A percentile compares a stretch with the other conserved stretches of the same genome.
These are phyloP conservation scores for Raja brachyura DNA, from an alignment of 2,113 vertebrate genomes.

Conservation along the genomic window DNA sequence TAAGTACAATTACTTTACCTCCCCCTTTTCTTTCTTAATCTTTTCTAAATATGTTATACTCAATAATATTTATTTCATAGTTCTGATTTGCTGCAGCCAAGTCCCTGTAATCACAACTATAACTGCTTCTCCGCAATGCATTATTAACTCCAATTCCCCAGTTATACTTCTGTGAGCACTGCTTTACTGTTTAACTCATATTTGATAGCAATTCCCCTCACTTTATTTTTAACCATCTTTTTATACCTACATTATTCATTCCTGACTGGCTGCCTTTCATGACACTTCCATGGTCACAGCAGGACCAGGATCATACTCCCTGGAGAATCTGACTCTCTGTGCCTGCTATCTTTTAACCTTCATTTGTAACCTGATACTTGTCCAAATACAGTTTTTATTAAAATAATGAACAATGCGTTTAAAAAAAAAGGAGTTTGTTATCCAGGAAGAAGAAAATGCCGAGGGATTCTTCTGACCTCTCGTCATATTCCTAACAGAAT, in stretches of 20 bases:
- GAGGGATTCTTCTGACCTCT: not conserved
- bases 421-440: not conserved
- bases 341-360: slow-evolving; percentile 8
- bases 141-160: no score
- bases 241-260: not conserved
- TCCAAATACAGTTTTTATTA: not conserved
- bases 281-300: slow-evolving; percentile 30
- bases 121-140: no score
- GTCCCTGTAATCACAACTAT: no score
- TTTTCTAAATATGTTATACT: no score
- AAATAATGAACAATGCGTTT: not conserved
- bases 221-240: no score
- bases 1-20: no score
- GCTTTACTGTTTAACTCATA: no score
- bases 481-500: not conserved
- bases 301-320: slow-evolving; percentile 25
- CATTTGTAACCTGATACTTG: not conserved
- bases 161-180: no score
- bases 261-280: slow-evolving; percentile 17
- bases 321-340: not conserved
- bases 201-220: no score
- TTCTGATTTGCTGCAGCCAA: no score
- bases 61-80: no score
- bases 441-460: not conserved
- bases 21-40: no score